phyloP scores from a whole-genome alignment of 1,140 invertebrate species.

The Idris sp. region DNA sequence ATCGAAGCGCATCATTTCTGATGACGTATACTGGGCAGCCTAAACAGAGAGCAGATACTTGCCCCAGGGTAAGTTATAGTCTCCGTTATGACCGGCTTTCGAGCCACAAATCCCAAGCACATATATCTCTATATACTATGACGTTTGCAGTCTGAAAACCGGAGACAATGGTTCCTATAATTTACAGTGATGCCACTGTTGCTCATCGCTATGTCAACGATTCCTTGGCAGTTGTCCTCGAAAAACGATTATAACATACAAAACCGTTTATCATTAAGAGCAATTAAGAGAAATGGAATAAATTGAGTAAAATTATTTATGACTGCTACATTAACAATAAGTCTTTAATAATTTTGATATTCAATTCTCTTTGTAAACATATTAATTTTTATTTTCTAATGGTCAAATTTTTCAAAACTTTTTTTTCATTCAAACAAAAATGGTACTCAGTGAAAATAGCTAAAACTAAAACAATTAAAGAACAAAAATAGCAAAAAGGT shows the following conservation, averaged over 20 bases:
- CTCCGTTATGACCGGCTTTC: constrained; percentile 47
- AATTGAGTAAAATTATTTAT: no score
- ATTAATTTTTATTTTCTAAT: no score
- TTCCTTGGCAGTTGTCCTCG: constrained; percentile 52
- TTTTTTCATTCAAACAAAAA: no score
- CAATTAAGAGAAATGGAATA: constrained; percentile 43
- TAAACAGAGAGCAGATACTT: constrained; percentile 46
- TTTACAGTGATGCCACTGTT: constrained; percentile 59
- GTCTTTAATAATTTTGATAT: no score
- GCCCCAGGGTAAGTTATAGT: constrained; percentile 53
- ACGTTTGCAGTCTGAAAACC: constrained; percentile 55
- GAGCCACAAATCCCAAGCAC: constrained; percentile 50
- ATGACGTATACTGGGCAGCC: constrained; percentile 33
- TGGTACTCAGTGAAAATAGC: no score
- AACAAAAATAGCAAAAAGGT: no score
- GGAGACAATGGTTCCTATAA: constrained; percentile 54
- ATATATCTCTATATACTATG: constrained; percentile 61
- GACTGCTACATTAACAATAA: no score
- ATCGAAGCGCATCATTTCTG: constrained; percentile 53
- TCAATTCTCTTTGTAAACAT: no score
- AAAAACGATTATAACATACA: constrained; percentile 57
- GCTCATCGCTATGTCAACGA: constrained; percentile 61
- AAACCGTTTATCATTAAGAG: constrained; percentile 38
- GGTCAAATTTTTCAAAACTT: no score
- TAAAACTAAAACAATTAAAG: no score